phyloP scores from a whole-genome alignment of 2,797 vertebrate genomes.

The Tolypeutes matacus region DNA sequence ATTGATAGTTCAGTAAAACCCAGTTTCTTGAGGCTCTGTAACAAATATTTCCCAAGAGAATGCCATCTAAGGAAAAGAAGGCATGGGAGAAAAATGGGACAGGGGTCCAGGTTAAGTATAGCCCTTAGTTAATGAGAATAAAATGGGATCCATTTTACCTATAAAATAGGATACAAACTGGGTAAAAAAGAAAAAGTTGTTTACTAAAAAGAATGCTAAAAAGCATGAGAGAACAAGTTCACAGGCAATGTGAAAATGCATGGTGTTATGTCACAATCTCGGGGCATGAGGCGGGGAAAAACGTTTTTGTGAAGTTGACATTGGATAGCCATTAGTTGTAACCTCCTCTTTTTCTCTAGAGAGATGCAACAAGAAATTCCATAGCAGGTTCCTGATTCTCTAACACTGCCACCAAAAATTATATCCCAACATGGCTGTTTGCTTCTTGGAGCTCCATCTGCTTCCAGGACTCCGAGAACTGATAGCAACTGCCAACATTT shows the following conservation, averaged over 20 bases:
- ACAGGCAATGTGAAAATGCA: not conserved
- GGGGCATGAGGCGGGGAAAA: not conserved
- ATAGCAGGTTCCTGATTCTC: not conserved
- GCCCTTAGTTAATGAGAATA: not conserved
- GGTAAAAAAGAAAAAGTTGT: not conserved
- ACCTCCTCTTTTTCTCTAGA: not conserved
- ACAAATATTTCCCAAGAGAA: not conserved
- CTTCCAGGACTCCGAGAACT: not conserved
- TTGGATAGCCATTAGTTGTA: not conserved
- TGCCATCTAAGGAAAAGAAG: not conserved
- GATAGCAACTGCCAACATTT: not conserved
- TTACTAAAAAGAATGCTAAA: not conserved
- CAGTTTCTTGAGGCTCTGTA: not conserved
- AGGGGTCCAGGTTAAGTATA: not conserved
- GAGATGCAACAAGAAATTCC: conserved; percentile 5
- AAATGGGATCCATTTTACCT: not conserved
- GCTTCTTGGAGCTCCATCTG: not conserved
- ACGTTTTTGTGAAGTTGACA: not conserved
- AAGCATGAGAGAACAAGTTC: not conserved
- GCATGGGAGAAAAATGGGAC: not conserved
- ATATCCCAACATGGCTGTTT: not conserved
- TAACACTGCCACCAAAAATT: not conserved
- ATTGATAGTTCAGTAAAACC: not conserved
- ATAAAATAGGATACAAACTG: not conserved
- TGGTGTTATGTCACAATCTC: not conserved